Conservation (phyloP, 2,888 invertebrate genomes). For the Seira sanloemensis region DNA sequence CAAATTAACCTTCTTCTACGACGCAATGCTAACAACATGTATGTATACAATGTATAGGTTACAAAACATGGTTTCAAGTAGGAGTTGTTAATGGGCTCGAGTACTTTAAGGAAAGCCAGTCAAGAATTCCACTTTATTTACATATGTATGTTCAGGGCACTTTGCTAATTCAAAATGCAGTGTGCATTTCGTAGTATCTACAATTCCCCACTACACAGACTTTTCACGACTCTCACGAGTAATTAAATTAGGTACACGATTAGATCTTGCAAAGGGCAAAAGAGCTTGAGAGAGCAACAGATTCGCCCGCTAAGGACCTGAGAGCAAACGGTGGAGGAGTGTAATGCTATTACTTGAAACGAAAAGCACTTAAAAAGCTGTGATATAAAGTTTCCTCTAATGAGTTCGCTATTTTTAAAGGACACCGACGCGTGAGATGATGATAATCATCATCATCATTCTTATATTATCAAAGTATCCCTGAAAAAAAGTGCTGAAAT, state of each 20-base stretch:
- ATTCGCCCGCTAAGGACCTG: not conserved
- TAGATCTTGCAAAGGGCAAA: not conserved
- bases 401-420: not conserved
- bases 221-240: slow-evolving; percentile 10
- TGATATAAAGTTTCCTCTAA: slow-evolving; percentile 5
- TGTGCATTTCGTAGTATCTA: too few species aligned
- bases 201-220: not conserved
- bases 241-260: slow-evolving; percentile 20
- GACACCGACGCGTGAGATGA: not conserved
- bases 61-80: too few species aligned
- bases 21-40: too few species aligned
- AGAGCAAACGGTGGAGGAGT: slow-evolving; percentile 16
- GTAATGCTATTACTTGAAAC: not conserved
- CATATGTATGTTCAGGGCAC: not conserved
- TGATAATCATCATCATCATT: slow-evolving; percentile 6
- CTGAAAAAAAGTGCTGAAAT: not conserved
- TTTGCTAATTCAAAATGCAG: not conserved
- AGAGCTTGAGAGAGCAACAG: too few species aligned
- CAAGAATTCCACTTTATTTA: too few species aligned
- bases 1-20: too few species aligned
- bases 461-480: not conserved
- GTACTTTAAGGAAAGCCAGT: too few species aligned
- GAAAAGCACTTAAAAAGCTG: not conserved
- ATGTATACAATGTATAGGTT: too few species aligned
- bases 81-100: too few species aligned